Percentiles rank a stretch among this genome's conserved stretches.
phyloP scores from a whole-genome alignment of 2,113 vertebrate genomes.

The Cricetomys ansorgei region DNA sequence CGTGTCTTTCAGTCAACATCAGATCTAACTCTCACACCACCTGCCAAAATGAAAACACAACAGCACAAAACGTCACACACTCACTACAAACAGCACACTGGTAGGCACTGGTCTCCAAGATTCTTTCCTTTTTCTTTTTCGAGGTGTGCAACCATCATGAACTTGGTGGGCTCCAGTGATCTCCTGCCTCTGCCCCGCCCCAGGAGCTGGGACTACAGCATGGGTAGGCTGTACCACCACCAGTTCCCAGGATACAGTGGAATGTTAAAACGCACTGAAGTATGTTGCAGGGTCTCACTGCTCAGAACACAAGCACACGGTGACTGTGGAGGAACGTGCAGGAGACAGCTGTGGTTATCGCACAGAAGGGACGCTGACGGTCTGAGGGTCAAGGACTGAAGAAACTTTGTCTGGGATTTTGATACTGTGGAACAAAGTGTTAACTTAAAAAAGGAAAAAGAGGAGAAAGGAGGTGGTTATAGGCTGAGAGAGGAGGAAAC shows the following conservation, averaged over 20 bases:
- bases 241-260: neutral
- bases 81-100: neutral
- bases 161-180: neutral
- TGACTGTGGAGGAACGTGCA: neutral
- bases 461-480: neutral
- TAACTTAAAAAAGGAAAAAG: neutral
- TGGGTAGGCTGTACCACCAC: neutral
- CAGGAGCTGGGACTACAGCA: neutral
- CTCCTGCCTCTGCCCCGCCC: neutral
- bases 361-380: neutral
- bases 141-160: neutral
- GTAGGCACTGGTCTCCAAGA: neutral
- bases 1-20: neutral
- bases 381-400: neutral
- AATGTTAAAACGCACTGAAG: neutral
- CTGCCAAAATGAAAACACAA: neutral
- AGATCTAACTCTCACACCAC: constrained; percentile 62
- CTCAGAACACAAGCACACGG: neutral
- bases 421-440: neutral
- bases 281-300: neutral
- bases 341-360: neutral
- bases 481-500: too few relatives aligned
- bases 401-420: neutral
- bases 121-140: neutral
- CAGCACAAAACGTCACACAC: constrained; percentile 3